Percentiles rank a stretch among this genome's conserved stretches.
phyloP scores from a whole-genome alignment of 2,797 vertebrate species.

The Hozukius guyotensis region DNA sequence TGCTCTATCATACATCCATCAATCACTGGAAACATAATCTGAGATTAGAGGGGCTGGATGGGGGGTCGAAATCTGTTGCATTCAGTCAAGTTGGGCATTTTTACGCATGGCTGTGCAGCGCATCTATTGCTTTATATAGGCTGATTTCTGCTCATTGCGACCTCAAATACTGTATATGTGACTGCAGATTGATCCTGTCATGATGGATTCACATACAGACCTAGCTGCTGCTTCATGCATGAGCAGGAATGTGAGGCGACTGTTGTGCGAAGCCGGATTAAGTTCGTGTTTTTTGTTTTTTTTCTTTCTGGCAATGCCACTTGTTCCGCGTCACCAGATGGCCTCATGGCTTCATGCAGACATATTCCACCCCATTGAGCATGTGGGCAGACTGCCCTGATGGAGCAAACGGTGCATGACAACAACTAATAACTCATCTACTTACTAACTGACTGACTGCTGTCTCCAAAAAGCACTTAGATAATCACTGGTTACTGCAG shows the following conservation, averaged over 20 bases:
- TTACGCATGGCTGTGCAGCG: slow-evolving; percentile 43
- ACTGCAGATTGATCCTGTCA: neutral
- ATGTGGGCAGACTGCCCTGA: slow-evolving; percentile 35
- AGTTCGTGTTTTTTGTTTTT: slow-evolving; percentile 44
- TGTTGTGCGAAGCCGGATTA: slow-evolving; percentile 47
- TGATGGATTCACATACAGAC: neutral
- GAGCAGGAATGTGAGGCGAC: slow-evolving; percentile 24
- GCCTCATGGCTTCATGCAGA: slow-evolving; percentile 57
- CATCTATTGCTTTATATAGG: slow-evolving; percentile 1
- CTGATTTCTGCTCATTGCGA: neutral
- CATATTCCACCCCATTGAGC: slow-evolving; percentile 55
- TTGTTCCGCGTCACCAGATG: slow-evolving; percentile 79
- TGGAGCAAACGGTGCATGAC: slow-evolving; percentile 35
- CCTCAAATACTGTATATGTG: slow-evolving; percentile 6
- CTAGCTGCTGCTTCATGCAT: neutral
- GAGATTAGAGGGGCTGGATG: slow-evolving; percentile 23
- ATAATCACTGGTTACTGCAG: neutral
- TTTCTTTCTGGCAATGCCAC: slow-evolving; percentile 64
- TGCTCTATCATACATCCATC: slow-evolving; percentile 1
- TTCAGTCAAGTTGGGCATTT: slow-evolving; percentile 12
- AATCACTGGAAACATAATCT: slow-evolving; percentile 26
- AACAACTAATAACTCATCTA: slow-evolving; percentile 24
- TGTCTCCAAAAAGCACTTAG: slow-evolving; percentile 13
- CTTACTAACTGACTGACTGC: neutral
- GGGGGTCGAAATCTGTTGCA: slow-evolving; percentile 19